phyloP scores from a whole-genome alignment of 2,113 vertebrate genomes.

The Holacanthus passer region DNA sequence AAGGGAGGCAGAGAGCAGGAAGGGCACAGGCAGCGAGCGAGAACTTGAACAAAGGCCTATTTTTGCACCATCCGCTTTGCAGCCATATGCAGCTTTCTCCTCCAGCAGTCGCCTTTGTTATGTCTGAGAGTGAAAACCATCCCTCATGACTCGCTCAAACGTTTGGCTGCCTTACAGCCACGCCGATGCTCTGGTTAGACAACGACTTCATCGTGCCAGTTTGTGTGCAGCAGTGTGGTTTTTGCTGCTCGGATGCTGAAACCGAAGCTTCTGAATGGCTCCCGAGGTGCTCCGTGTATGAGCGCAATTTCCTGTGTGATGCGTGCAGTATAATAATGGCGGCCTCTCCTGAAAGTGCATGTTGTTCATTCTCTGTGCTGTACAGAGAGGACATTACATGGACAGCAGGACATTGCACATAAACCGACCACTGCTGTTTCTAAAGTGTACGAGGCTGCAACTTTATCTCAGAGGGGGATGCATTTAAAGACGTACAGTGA shows the following conservation, averaged over 20 bases:
- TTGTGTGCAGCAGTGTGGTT: not conserved
- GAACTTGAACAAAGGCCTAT: conserved; percentile 64
- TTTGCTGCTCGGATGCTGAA: conserved; percentile 8
- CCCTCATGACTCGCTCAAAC: not conserved
- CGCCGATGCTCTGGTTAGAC: not conserved
- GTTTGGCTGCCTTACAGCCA: not conserved
- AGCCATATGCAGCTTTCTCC: conserved; percentile 19
- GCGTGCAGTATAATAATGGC: not conserved
- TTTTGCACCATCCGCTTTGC: conserved; percentile 46
- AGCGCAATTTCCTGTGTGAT: conserved; percentile 50
- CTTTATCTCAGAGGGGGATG: not conserved
- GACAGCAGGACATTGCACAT: conserved; percentile 10
- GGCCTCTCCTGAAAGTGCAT: not conserved
- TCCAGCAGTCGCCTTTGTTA: conserved; percentile 40
- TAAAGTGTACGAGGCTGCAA: not conserved
- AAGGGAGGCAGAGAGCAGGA: conserved; percentile 35
- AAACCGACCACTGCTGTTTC: not conserved
- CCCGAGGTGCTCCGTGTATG: not conserved
- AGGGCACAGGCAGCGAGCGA: conserved; percentile 23
- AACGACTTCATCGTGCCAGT: not conserved
- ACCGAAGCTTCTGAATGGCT: not conserved
- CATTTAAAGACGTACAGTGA: not conserved
- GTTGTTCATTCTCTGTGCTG: conserved; percentile 8
- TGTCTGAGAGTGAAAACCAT: conserved; percentile 32
- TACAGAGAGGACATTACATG: not conserved